Conservation (phyloP, 2,113 vertebrate species). For the Cacatua alba region DNA sequence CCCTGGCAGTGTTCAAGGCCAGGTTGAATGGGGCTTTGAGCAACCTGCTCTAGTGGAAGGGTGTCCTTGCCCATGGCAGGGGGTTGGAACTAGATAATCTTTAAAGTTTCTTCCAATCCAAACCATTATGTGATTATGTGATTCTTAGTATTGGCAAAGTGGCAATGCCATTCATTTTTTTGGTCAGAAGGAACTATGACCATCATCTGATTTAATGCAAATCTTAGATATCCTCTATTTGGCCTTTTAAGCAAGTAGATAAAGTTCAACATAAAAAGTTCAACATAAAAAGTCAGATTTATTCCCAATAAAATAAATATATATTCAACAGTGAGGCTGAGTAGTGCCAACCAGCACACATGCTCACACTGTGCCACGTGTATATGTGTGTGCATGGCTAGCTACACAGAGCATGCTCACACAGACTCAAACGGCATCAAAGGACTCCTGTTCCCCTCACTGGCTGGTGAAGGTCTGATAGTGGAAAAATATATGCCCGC, state of each 20-base stretch:
- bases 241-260: background rate
- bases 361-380: rapidly evolving
- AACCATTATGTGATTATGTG: background rate
- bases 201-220: background rate
- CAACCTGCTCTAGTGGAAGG: background rate
- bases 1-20: background rate
- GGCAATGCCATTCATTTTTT: rapidly evolving
- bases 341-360: rapidly evolving
- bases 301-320: background rate
- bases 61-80: background rate
- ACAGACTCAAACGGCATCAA: background rate
- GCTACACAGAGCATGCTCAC: rapidly evolving
- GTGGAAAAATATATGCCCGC: background rate
- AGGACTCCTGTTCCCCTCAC: background rate
- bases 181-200: background rate
- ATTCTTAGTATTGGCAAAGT: background rate
- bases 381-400: background rate
- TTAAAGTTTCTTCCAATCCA: background rate
- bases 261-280: background rate
- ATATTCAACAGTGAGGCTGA: background rate
- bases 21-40: background rate
- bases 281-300: background rate
- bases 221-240: background rate
- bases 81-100: background rate
- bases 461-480: background rate